Evolutionary conservation across 2,113 vertebrate species (phyloP).

Genomic region (Tinamus guttatus): DNA sequence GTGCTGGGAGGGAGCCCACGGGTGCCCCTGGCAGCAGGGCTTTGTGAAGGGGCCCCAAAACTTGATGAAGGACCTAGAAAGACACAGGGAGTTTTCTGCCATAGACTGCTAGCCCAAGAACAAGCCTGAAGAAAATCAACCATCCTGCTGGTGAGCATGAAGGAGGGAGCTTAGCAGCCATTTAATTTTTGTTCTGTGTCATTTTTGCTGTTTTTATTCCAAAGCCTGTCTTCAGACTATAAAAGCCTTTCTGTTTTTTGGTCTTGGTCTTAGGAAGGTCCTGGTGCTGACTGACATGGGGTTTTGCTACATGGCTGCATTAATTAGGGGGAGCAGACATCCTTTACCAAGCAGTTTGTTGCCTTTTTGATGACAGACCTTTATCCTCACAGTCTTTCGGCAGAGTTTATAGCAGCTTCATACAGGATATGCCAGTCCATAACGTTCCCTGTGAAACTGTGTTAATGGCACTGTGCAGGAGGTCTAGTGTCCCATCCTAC

Average conservation of each 20-base stretch:
- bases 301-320: background rate
- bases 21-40: rapidly evolving
- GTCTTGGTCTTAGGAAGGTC: background rate
- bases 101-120: background rate
- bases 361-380: background rate
- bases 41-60: background rate
- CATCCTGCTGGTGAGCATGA: background rate
- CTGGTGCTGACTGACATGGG: background rate
- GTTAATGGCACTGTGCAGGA: background rate
- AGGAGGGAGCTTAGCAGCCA: rapidly evolving
- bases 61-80: background rate
- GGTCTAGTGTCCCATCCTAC: background rate
- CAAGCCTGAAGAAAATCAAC: background rate
- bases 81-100: background rate
- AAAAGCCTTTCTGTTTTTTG: background rate
- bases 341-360: background rate
- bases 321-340: background rate
- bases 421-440: background rate
- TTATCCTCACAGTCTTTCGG: background rate
- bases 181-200: background rate
- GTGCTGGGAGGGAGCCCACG: rapidly evolving
- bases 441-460: background rate
- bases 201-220: background rate
- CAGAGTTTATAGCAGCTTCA: background rate
- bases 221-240: background rate